These are phyloP conservation scores for Autographa gamma DNA, from an alignment of 2,888 invertebrate species.

Conservation along the genomic window DNA sequence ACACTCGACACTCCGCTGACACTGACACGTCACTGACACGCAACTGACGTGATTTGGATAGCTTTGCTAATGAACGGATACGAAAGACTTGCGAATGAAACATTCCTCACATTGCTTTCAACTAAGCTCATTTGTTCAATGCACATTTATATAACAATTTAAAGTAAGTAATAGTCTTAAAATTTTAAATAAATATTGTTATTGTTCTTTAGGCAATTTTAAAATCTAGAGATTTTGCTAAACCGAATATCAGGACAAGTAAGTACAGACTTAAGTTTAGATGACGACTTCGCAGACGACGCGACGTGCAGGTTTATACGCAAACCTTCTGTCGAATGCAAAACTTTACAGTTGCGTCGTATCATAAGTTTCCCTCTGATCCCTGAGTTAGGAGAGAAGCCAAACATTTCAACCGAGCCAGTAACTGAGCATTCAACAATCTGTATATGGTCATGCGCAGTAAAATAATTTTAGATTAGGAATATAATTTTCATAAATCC, in stretches of 20 bases:
- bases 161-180: no score
- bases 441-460: background rate
- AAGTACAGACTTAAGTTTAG: background rate
- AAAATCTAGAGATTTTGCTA: background rate
- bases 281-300: background rate
- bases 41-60: slow-evolving; percentile 17
- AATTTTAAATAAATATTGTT: no score
- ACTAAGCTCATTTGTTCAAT: background rate
- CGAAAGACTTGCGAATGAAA: background rate
- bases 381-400: background rate
- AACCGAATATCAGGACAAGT: background rate
- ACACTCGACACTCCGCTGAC: slow-evolving; percentile 23
- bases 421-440: background rate
- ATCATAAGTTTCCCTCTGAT: background rate
- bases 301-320: background rate
- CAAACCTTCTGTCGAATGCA: background rate
- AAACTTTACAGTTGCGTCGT: background rate
- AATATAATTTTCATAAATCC: background rate
- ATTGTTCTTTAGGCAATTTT: no score
- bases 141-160: no score
- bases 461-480: background rate
- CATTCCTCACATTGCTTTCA: background rate
- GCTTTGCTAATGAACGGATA: slow-evolving; percentile 8
- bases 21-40: slow-evolving; percentile 19
- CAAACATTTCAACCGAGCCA: background rate